Conservation (phyloP, 2,797 vertebrate genomes). For the Catharus ustulatus region DNA sequence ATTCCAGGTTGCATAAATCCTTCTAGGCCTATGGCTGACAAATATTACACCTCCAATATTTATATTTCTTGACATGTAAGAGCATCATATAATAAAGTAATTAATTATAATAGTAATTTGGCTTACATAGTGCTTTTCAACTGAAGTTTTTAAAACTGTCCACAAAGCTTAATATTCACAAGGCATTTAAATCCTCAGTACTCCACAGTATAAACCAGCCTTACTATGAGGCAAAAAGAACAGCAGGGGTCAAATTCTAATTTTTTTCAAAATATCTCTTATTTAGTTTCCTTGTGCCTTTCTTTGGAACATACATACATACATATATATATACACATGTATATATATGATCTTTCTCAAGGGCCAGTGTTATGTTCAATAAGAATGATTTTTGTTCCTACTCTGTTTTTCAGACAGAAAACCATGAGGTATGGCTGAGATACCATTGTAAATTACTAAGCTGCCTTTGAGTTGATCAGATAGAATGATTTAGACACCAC, state of each 20-base stretch:
- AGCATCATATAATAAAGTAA: neutral
- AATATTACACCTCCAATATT: neutral
- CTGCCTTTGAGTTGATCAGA: neutral
- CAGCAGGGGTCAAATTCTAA: neutral
- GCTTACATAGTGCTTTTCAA: neutral
- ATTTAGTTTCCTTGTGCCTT: neutral
- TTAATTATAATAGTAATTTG: neutral
- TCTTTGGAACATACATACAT: neutral
- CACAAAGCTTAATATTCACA: neutral
- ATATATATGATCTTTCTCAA: neutral
- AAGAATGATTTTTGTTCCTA: neutral
- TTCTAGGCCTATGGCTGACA: neutral
- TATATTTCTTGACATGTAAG: neutral
- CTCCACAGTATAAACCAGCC: neutral
- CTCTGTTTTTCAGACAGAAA: neutral
- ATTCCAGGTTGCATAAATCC: neutral
- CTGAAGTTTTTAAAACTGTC: neutral
- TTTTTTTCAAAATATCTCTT: neutral
- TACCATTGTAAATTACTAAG: neutral
- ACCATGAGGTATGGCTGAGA: neutral
- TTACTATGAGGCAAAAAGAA: neutral
- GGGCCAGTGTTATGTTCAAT: neutral
- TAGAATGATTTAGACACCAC: neutral
- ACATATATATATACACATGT: neutral
- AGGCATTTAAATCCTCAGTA: neutral